phyloP scores from a whole-genome alignment of 1,140 invertebrate genomes.

The Bombus superbus region DNA sequence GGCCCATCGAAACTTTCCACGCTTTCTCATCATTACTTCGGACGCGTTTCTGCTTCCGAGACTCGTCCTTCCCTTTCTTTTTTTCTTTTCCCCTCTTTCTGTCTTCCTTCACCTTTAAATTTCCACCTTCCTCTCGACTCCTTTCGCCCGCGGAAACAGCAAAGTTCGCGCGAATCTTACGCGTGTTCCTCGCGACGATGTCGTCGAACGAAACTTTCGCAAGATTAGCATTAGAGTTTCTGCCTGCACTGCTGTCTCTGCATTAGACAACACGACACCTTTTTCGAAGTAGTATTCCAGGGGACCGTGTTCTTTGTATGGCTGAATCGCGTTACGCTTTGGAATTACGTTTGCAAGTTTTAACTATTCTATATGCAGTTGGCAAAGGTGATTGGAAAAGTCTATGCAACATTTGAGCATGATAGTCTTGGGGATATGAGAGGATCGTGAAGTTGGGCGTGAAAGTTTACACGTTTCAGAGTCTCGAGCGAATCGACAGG shows the following conservation, averaged over 20 bases:
- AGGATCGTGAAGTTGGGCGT: background rate
- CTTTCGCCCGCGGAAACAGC: background rate
- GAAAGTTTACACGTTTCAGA: background rate
- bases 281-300: too few relatives aligned
- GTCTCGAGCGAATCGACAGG: background rate
- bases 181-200: background rate
- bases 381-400: background rate
- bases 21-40: constrained; percentile 60
- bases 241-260: background rate
- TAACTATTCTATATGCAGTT: background rate
- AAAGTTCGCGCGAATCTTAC: background rate
- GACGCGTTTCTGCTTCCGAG: constrained; percentile 5
- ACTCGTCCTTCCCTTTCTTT: background rate
- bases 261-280: background rate
- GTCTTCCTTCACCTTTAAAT: background rate
- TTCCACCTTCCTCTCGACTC: background rate
- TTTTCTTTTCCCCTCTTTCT: background rate
- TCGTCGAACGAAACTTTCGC: constrained; percentile 1
- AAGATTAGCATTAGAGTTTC: constrained; percentile 6
- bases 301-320: too few relatives aligned
- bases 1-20: constrained; percentile 58
- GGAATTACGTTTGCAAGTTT: background rate
- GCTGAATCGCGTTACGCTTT: background rate
- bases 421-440: background rate
- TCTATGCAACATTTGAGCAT: background rate